Conservation (phyloP, 2,888 invertebrate genomes). For the Quadriops clusia region DNA sequence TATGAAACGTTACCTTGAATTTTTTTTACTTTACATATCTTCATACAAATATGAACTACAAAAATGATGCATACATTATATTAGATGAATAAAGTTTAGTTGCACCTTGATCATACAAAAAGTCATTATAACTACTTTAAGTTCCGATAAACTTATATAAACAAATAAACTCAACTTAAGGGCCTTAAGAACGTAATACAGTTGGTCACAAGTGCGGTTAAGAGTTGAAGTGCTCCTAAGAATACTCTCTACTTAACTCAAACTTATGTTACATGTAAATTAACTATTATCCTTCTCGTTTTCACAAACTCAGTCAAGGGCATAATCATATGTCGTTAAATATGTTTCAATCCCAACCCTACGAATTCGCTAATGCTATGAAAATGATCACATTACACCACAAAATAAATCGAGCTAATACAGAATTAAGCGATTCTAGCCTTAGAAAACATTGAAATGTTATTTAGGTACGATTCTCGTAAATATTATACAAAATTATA, state of each 20-base stretch:
- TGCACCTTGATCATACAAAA: slow-evolving; percentile 11
- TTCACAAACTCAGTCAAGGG: slow-evolving; percentile 7
- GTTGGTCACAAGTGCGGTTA: slow-evolving; percentile 9
- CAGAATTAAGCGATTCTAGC: no score
- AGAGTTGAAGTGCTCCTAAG: slow-evolving; percentile 13
- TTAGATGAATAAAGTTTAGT: slow-evolving; percentile 10
- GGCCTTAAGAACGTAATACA: no score
- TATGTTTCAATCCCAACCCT: not conserved
- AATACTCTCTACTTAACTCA: slow-evolving; percentile 5
- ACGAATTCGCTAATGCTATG: not conserved
- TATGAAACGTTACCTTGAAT: slow-evolving; percentile 5
- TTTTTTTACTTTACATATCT: slow-evolving; percentile 18
- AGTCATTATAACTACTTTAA: no score
- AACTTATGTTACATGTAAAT: slow-evolving; percentile 4
- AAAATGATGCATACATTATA: slow-evolving; percentile 15
- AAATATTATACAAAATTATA: no score
- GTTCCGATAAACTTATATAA: slow-evolving; percentile 6
- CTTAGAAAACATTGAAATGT: no score
- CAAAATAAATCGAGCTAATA: no score
- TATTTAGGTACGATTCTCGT: no score
- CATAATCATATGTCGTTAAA: not conserved
- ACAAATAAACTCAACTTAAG: slow-evolving; percentile 8
- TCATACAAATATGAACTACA: slow-evolving; percentile 22
- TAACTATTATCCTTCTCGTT: slow-evolving; percentile 6
- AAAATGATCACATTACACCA: no score